These are phyloP conservation scores for Pollenia griseotomentosa DNA, from an alignment of 2,888 invertebrate species.

Conservation along the genomic window DNA sequence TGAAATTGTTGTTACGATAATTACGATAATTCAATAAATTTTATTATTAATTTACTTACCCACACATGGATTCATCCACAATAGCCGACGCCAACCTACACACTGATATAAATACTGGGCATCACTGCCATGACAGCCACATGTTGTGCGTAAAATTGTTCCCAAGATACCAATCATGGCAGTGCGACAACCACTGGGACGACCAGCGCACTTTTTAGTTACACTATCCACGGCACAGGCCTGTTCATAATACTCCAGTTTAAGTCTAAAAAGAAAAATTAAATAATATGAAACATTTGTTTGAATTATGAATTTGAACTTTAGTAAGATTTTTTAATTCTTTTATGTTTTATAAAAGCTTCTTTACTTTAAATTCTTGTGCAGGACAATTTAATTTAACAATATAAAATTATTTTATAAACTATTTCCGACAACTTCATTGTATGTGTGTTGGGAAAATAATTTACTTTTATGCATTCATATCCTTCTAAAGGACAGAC, in stretches of 20 bases:
- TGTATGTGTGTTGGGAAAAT: neutral
- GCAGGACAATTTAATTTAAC: neutral
- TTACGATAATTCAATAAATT: neutral
- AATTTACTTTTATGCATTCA: constrained; percentile 16
- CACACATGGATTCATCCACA: constrained; percentile 97
- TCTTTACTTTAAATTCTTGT: no score
- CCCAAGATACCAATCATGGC: constrained; percentile 95
- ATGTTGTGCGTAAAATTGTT: constrained; percentile 94
- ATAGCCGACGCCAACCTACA: constrained; percentile 94
- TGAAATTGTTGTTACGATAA: neutral
- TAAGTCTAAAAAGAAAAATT: constrained; percentile 85
- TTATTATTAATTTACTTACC: constrained; percentile 87
- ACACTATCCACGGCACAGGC: constrained; percentile 96
- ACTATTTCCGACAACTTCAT: neutral
- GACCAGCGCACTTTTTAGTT: constrained; percentile 94
- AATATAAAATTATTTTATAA: constrained; percentile 10
- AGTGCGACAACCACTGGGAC: constrained; percentile 92
- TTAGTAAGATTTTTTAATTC: no score
- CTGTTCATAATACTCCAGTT: constrained; percentile 94
- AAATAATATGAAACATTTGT: neutral
- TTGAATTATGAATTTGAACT: no score
- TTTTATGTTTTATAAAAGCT: no score
- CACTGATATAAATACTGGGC: constrained; percentile 94
- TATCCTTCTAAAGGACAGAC: neutral
- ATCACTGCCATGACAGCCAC: constrained; percentile 94